A percentile compares a stretch with the other conserved stretches of the same genome.
Conservation (phyloP, 1,140 invertebrate genomes). For the Hycleus cichorii region DNA sequence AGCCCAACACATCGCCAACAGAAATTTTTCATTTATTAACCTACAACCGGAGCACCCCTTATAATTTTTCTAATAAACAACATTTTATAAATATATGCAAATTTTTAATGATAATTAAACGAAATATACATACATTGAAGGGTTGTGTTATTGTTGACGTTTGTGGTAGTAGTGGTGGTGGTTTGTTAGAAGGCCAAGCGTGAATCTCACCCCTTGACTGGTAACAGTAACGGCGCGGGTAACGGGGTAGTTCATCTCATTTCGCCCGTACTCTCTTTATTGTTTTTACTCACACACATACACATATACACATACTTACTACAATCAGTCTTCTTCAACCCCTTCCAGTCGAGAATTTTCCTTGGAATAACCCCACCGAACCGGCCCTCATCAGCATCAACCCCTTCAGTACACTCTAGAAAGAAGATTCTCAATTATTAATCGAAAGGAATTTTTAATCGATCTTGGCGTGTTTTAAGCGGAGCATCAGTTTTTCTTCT, state of each 20-base stretch:
- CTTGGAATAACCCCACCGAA: constrained; percentile 1
- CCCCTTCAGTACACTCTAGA: constrained; percentile 39
- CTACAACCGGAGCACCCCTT: neutral
- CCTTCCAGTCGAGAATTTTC: constrained; percentile 7
- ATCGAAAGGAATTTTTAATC: constrained; percentile 43
- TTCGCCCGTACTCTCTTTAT: constrained; percentile 21
- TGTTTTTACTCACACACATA: constrained; percentile 32
- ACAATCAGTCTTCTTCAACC: constrained; percentile 39
- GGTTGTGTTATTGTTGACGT: neutral
- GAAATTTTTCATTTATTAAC: no score
- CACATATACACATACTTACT: constrained; percentile 34
- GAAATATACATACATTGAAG: neutral
- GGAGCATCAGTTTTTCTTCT: constrained; percentile 12
- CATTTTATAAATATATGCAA: neutral
- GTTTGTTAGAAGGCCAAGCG: neutral
- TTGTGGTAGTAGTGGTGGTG: neutral
- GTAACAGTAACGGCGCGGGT: neutral
- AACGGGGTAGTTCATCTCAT: constrained; percentile 14
- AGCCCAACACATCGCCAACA: neutral
- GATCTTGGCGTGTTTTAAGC: constrained; percentile 37
- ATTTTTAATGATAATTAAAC: neutral
- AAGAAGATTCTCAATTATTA: constrained; percentile 43
- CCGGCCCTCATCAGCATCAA: constrained; percentile 33
- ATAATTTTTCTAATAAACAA: neutral
- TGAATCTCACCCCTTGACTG: neutral